These are phyloP conservation scores for Sceliomorpha sp. DNA, from an alignment of 2,888 invertebrate genomes.

Conservation along the genomic window DNA sequence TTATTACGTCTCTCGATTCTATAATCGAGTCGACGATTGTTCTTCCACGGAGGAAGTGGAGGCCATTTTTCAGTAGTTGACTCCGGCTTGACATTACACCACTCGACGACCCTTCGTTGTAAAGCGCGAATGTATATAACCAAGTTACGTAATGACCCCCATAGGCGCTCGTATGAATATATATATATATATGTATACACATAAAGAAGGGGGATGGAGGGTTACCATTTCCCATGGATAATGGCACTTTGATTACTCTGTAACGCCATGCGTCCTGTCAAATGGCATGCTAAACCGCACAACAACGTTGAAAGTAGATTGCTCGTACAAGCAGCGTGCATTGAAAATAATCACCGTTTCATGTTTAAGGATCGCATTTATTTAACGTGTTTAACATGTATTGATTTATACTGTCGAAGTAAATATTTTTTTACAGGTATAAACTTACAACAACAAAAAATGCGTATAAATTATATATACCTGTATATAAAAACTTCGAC, in stretches of 20 bases:
- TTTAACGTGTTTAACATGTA: conserved; percentile 1
- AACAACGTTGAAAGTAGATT: conserved; percentile 31
- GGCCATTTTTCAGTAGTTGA: conserved; percentile 75
- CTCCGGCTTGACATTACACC: conserved; percentile 69
- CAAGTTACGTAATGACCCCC: conserved; percentile 64
- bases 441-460: too few species aligned
- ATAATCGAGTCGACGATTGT: too few species aligned
- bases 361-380: conserved; percentile 7
- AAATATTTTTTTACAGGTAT: too few species aligned
- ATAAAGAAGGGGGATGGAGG: conserved; percentile 61
- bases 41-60: neutral
- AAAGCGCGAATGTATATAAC: conserved; percentile 32
- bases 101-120: conserved; percentile 61
- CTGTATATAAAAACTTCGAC: too few species aligned
- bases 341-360: conserved; percentile 28
- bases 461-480: too few species aligned
- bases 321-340: conserved; percentile 33
- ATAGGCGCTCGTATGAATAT: conserved; percentile 61
- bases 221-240: conserved; percentile 79
- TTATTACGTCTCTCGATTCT: too few species aligned
- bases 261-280: conserved; percentile 75
- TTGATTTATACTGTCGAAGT: neutral
- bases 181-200: too few species aligned
- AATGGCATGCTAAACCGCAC: conserved; percentile 71
- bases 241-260: conserved; percentile 79